Conservation (phyloP, 1,140 invertebrate genomes). For the Ceratina japonica region DNA sequence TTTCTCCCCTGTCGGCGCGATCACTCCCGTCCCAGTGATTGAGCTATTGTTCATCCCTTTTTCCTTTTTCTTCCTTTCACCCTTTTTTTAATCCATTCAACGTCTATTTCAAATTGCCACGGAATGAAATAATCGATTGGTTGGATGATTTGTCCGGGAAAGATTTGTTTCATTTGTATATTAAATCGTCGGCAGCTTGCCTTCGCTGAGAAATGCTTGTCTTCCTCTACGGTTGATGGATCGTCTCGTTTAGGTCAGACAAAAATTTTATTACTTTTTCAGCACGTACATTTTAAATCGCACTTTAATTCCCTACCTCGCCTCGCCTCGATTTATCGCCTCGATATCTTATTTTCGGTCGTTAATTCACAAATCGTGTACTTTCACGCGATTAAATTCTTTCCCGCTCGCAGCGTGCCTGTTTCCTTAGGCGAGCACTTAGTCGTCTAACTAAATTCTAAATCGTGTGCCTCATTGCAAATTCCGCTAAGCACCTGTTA, state of each 20-base stretch:
- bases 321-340: neutral
- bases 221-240: conserved; percentile 3
- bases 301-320: too few species aligned
- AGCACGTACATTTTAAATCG: neutral
- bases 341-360: neutral
- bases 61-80: neutral
- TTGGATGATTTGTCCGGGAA: neutral
- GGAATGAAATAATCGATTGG: conserved; percentile 12
- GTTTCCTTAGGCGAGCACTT: conserved; percentile 59
- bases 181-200: conserved; percentile 19
- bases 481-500: conserved; percentile 36
- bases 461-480: conserved; percentile 49
- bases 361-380: conserved; percentile 43
- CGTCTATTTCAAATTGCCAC: conserved; percentile 12
- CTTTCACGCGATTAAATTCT: conserved; percentile 18
- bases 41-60: conserved; percentile 29
- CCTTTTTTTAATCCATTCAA: neutral
- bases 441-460: conserved; percentile 55
- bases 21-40: conserved; percentile 32
- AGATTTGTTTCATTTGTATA: conserved; percentile 41
- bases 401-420: conserved; percentile 1
- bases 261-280: conserved; percentile 26
- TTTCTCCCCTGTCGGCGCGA: conserved; percentile 20
- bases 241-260: conserved; percentile 74
- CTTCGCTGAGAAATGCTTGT: neutral